Conservation (phyloP, 1,140 invertebrate genomes). For the Orius laevigatus region DNA sequence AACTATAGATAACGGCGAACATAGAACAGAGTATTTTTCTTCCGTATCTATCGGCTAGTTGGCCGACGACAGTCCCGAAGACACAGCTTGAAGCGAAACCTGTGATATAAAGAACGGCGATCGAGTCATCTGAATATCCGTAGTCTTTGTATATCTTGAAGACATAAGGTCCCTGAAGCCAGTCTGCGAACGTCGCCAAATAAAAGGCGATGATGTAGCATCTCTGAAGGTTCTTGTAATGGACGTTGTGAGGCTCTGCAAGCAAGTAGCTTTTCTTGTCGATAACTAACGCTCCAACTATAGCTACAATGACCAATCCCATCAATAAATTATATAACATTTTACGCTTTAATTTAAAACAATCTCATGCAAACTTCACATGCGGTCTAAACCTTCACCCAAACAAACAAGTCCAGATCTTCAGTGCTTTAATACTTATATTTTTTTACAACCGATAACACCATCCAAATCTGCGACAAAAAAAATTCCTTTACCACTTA, state of each 20-base stretch:
- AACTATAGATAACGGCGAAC: slow-evolving; percentile 43
- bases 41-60: slow-evolving; percentile 44
- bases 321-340: neutral
- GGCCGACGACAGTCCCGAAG: slow-evolving; percentile 38
- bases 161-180: slow-evolving; percentile 56
- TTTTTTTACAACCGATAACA: neutral
- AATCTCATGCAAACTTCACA: neutral
- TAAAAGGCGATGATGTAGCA: slow-evolving; percentile 44
- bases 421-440: neutral
- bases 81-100: slow-evolving; percentile 49
- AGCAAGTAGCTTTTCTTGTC: slow-evolving; percentile 15
- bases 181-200: slow-evolving; percentile 47
- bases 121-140: slow-evolving; percentile 41
- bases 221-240: slow-evolving; percentile 31
- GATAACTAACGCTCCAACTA: slow-evolving; percentile 10
- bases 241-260: slow-evolving; percentile 16
- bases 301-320: slow-evolving; percentile 11
- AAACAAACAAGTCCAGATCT: neutral
- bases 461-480: neutral
- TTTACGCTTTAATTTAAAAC: neutral
- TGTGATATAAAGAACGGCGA: slow-evolving; percentile 44
- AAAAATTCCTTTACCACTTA: neutral
- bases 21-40: slow-evolving; percentile 33
- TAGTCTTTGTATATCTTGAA: slow-evolving; percentile 51
- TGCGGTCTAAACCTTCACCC: neutral